Evolutionary conservation across 37 sponge, comb jelly and placozoan genomes (phyloP).

Genomic region (Beroe ovata): DNA sequence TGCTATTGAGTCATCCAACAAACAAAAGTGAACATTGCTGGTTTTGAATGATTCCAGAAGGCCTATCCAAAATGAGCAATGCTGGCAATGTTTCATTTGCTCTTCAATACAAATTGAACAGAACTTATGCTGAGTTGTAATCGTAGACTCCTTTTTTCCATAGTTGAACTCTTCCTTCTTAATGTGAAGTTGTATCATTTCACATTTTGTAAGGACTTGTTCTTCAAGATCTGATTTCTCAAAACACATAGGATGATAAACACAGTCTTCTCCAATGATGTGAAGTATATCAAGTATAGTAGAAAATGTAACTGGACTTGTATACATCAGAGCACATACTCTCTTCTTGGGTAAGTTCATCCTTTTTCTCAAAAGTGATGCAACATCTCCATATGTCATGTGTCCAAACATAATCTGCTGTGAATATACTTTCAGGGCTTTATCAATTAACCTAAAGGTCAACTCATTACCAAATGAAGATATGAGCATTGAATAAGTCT

Average conservation of each 20-base stretch:
- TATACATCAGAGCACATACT: background rate
- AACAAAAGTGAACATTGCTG: background rate
- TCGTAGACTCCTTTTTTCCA: background rate
- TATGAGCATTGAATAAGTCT: too few species aligned
- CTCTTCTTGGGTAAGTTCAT: background rate
- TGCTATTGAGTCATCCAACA: background rate
- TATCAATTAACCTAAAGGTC: background rate
- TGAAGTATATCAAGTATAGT: background rate
- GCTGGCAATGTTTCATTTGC: background rate
- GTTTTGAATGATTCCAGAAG: background rate
- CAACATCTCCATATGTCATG: conserved; percentile 3
- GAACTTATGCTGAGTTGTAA: background rate
- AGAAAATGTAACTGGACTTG: background rate
- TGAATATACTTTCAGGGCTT: background rate
- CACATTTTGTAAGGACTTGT: background rate
- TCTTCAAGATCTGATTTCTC: background rate
- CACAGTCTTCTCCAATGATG: conserved; percentile 1
- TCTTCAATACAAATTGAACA: background rate
- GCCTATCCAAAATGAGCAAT: background rate
- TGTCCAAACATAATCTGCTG: background rate
- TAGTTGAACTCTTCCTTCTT: background rate
- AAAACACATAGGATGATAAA: conserved; percentile 3
- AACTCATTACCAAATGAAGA: background rate
- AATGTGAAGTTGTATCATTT: background rate
- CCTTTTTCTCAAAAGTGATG: background rate